These are phyloP conservation scores for Lydus trimaculatus DNA, from an alignment of 2,888 invertebrate species.

Conservation along the genomic window DNA sequence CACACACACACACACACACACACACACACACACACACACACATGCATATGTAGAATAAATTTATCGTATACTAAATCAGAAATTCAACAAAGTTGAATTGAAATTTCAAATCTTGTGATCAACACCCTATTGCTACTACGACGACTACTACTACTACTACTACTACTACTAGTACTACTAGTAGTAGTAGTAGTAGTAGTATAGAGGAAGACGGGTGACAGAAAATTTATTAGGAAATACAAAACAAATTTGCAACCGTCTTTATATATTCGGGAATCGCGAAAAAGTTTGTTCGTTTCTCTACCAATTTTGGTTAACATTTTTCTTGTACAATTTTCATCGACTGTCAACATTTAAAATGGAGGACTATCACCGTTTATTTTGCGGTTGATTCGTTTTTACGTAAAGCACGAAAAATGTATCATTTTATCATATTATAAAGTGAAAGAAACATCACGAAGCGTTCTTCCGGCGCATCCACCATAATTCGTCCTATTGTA, in stretches of 20 bases:
- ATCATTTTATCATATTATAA: neutral
- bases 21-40: neutral
- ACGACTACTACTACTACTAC: no score
- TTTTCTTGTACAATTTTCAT: neutral
- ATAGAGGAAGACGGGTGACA: neutral
- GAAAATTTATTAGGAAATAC: conserved; percentile 4
- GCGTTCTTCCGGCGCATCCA: conserved; percentile 16
- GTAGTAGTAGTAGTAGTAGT: no score
- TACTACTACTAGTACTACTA: no score
- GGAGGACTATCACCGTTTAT: conserved; percentile 15
- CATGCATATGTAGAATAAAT: neutral
- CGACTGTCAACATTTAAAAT: neutral
- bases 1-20: neutral
- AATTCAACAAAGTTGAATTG: conserved; percentile 9
- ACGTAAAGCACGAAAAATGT: neutral
- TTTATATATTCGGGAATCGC: neutral
- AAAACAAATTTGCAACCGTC: neutral
- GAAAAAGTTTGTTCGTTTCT: neutral
- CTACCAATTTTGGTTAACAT: neutral
- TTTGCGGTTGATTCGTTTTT: conserved; percentile 13
- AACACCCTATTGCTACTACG: neutral
- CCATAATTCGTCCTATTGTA: conserved; percentile 19
- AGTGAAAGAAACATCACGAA: neutral
- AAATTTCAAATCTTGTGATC: neutral
- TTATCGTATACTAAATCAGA: neutral